Evolutionary conservation across 1,140 invertebrate genomes (phyloP), one percentile per base, ranked within the genome.

Genomic region (Colletes latitarsis): DNA sequence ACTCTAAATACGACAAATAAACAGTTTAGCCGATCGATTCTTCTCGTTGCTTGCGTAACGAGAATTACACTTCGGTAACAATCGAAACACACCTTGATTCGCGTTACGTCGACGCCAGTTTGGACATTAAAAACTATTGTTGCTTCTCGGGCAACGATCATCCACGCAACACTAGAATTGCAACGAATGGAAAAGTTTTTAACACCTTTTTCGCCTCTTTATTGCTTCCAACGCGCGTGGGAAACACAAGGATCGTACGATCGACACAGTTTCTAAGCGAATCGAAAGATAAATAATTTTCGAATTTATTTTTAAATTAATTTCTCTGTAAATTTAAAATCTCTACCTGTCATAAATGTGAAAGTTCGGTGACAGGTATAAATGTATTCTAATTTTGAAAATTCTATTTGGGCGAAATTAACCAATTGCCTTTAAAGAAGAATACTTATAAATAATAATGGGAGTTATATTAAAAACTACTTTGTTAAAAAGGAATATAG

Each of bases 71-170:
- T 15, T 2, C 15, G 60, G n/a, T 64, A 49, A 78, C 69, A 71
- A 78, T 79, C 69, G 77, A 14, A 73, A 73, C 77, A 73, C 77
- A 79, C 77, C 77, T 64, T 43, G 77, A 3, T 0, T 3, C 10
- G 8, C 0, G 69, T 79, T 79, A 64, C 77, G 77, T 73, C 77
- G 55, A 79, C 60, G 49, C 17, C 52, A 10, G 46, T 64, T 78
- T 55, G 53, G 21, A 55, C 69, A 9, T 73, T 57, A 30, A 46
- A n/a, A 79, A 46, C 64, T 52, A 64, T 79, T 63, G 57, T 72
- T 49, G 30, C 14, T 4, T 6, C 21, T 4, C n/a, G n/a, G n/a
- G n/a, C 14, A 8, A 4, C 39, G 14, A n/a, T 8, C 10, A 6
- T 1, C 14, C n/a, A 19, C n/a, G 14, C 5, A 10, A 12, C 19